A percentile compares a stretch with the other conserved stretches of the same genome.
phyloP scores from a whole-genome alignment of 1,140 invertebrate genomes.

The Matsumurasca onukii region DNA sequence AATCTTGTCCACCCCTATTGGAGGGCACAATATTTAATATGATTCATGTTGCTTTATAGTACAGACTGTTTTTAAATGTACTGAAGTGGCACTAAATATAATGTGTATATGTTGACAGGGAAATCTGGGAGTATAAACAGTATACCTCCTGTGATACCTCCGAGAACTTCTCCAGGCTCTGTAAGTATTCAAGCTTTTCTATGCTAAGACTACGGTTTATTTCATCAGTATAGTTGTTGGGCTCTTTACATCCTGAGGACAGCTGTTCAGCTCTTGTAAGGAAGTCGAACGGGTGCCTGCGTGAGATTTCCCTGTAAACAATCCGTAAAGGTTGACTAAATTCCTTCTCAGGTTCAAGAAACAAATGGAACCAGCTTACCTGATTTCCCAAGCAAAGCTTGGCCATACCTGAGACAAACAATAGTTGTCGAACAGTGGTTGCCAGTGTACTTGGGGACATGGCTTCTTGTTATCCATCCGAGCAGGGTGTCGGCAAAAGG shows the following conservation, averaged over 20 bases:
- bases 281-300: background rate
- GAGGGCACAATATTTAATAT: background rate
- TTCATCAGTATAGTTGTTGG: background rate
- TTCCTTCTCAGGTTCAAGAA: too few relatives aligned
- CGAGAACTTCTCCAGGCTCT: conserved; percentile 71
- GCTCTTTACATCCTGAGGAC: background rate
- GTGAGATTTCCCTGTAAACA: background rate
- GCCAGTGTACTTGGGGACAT: too few relatives aligned
- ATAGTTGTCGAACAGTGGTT: too few relatives aligned
- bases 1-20: background rate
- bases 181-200: conserved; percentile 44
- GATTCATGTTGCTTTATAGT: background rate
- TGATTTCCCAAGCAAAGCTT: too few relatives aligned
- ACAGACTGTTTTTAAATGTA: background rate
- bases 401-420: too few relatives aligned
- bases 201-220: background rate
- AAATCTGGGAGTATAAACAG: conserved; percentile 35
- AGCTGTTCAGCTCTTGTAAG: background rate
- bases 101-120: conserved; percentile 33
- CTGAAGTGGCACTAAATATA: background rate
- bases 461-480: too few relatives aligned
- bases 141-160: conserved; percentile 70
- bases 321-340: background rate
- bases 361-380: too few relatives aligned
- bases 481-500: too few relatives aligned